These are phyloP conservation scores for Microcebus griseorufus DNA, from an alignment of 2,113 vertebrate species.

Conservation along the genomic window DNA sequence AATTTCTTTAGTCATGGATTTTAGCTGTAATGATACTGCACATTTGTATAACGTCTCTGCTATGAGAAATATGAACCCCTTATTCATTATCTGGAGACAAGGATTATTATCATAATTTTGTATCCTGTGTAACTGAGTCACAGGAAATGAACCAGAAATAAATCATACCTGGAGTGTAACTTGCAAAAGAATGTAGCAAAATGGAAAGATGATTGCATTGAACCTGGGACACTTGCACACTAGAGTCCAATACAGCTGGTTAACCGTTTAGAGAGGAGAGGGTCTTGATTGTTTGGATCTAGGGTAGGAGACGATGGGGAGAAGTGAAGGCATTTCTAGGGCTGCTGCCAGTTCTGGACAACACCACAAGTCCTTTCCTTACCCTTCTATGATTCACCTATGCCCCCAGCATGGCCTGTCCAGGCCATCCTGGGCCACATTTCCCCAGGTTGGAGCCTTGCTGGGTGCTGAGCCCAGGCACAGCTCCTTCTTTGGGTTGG, in stretches of 20 bases:
- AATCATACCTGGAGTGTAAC: conserved; percentile 73
- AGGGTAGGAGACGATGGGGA: too few species aligned
- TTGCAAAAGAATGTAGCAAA: not conserved
- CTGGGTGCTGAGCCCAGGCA: not conserved
- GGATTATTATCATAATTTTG: conserved; percentile 73
- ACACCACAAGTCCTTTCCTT: not conserved
- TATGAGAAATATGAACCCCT: conserved; percentile 67
- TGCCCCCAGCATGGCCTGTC: too few species aligned
- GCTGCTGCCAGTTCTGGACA: not conserved
- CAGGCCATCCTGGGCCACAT: fast-evolving
- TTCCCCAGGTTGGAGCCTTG: too few species aligned
- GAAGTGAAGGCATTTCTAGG: not conserved
- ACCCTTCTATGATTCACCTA: not conserved
- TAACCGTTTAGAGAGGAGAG: not conserved
- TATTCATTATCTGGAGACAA: conserved; percentile 77
- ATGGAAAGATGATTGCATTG: not conserved
- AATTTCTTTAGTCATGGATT: conserved; percentile 79
- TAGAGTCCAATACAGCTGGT: not conserved
- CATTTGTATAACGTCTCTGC: conserved; percentile 62
- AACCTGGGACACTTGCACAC: not conserved
- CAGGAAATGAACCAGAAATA: conserved; percentile 74
- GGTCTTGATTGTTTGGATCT: not conserved
- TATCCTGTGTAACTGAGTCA: conserved; percentile 75
- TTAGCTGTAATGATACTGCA: conserved; percentile 64
- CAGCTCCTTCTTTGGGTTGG: not conserved